Base-by-base conservation (phyloP, 1,140 invertebrate genomes). In the Trachymyrmex septentrionalis region DNA sequence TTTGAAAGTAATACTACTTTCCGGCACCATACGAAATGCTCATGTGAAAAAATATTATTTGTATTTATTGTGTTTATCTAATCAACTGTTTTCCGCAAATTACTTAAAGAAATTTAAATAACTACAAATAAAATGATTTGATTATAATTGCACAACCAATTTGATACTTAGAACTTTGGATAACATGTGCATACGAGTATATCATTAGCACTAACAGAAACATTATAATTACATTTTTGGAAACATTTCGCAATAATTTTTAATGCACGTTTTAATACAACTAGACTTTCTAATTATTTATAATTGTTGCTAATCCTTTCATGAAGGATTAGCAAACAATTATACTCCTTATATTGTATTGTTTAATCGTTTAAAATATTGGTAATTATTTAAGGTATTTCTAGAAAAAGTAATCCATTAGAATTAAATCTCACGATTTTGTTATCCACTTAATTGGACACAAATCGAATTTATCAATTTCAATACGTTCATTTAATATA, bases 121-220 rank as follows among this genome's bases (percentile, higher is more conserved):
- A 72, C 19, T 72, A 34, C 19, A 53, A 55, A 30, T n/a, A 3
- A 55, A 53, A 72, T 72, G 3, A 55, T 30, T 48, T n/a, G 4
- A 55, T 55, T 53, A 55, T n/a, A 55, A n/a, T 55, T 72, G 19
- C 50, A 72, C 19, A 30, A 55, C 16, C 4, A 5, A 72, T 72
- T 55, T 34, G 5, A 72, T 14, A 53, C 3, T 72, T 72, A 53
- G 3, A 72, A 55, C 30, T 72, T 55, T 72, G 50, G 34, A 72
- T 19, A 50, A 48, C 55, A 50, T 71, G 19, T 53, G 53, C 50
- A 48, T 71, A n/a, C n/a, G n/a, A n/a, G n/a, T n/a, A 71, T 71
- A 48, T 48, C 21, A 2, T 24, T 9, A 34, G 24, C 69, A 55
- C 16, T 19, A 34, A 55, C 16, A n/a, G 19, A 72, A 53, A 30